These are phyloP conservation scores for Limnothrissa miodon DNA, from an alignment of 2,113 vertebrate genomes.

Conservation along the genomic window DNA sequence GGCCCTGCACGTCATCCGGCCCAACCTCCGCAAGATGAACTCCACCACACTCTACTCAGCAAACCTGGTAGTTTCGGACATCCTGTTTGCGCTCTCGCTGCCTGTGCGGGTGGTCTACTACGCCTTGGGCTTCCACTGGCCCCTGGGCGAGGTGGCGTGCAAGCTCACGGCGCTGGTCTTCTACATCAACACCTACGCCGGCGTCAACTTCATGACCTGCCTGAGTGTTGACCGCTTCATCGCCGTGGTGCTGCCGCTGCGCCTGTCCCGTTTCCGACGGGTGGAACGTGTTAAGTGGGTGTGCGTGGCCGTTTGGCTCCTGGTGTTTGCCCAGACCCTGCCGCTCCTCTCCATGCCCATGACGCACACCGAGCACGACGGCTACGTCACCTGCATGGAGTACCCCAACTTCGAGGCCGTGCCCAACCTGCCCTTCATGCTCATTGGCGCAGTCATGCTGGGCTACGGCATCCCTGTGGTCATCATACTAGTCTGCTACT, in stretches of 20 bases:
- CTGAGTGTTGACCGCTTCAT: slow-evolving; percentile 92
- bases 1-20: slow-evolving; percentile 84
- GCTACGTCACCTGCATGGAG: slow-evolving; percentile 88
- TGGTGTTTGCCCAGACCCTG: slow-evolving; percentile 88
- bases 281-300: slow-evolving; percentile 81
- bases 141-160: slow-evolving; percentile 78
- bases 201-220: slow-evolving; percentile 97
- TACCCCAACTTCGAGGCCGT: slow-evolving; percentile 89
- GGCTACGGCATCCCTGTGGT: slow-evolving; percentile 82
- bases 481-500: slow-evolving; percentile 87
- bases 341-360: slow-evolving; percentile 79
- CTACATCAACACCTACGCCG: slow-evolving; percentile 93
- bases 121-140: slow-evolving; percentile 87
- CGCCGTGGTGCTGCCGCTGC: slow-evolving; percentile 87
- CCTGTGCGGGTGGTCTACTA: slow-evolving; percentile 89
- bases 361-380: slow-evolving; percentile 64
- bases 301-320: slow-evolving; percentile 81
- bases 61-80: slow-evolving; percentile 91
- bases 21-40: slow-evolving; percentile 93
- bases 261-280: slow-evolving; percentile 79
- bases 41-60: slow-evolving; percentile 95
- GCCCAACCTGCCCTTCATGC: slow-evolving; percentile 73
- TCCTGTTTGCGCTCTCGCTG: slow-evolving; percentile 84
- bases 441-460: slow-evolving; percentile 85
- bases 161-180: slow-evolving; percentile 81